Evolutionary conservation across 2,113 vertebrate genomes (phyloP), one percentile per base, ranked within the genome.

Genomic region (Lepisosteus osseus): DNA sequence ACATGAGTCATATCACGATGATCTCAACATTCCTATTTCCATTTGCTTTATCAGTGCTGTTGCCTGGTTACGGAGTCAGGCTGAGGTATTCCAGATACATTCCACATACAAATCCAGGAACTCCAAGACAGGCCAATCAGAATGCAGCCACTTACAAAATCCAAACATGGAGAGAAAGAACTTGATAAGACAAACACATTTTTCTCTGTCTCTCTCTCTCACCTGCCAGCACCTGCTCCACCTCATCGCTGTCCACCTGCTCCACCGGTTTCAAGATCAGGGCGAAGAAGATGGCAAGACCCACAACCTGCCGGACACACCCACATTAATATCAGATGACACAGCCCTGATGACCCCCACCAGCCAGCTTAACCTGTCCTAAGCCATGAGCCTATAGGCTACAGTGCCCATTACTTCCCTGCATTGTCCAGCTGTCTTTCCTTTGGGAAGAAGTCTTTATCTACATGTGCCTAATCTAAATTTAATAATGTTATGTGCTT

Each of bases 281-380:
- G 2, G 92, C 91, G 12, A 94, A 93, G 78, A 94, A 80, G 66
- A 93, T 87, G 4, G 93, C 91, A 72, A 94, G 8, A 7, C 89
- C 88, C 6, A 94, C 74, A 61, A 94, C 91, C 93, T 94, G 78
- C n/a, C n/a, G 62, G 47, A 43, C 44, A 76, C 61, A 70, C 74
- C 54, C 56, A 77, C 66, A 9, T 42, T 29, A 64, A 41, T 3
- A 54, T 2, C 11, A 12, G 47, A 51, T 40, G 6, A 51, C 47
- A 59, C 56, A 59, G 56, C 29, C 29, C 29, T 2, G 29, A 29
- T 29, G 29, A 29, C 29, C 29, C 29, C 1, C 29, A 29, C 29
- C 29, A 29, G 56, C 47, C 5, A 51, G 9, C 47, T 51, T 9
- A 51, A 51, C 5, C 5, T 51, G 47, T 9, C 47, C 5, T 51